Conservation (phyloP, 2,113 vertebrate species). For the Equus przewalskii region DNA sequence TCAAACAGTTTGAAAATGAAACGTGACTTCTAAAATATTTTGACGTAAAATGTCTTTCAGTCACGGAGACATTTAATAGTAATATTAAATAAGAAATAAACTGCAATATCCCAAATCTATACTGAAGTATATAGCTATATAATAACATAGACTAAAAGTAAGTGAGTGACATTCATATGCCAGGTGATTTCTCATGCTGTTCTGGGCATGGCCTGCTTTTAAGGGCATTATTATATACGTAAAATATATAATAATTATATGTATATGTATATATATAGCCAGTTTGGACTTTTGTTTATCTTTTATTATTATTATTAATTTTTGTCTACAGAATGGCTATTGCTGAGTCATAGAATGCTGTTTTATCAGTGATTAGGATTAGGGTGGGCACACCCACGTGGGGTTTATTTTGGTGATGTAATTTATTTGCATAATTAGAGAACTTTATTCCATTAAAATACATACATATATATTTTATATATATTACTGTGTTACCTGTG, state of each 20-base stretch:
- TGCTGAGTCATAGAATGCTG: background rate
- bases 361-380: background rate
- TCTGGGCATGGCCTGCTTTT: background rate
- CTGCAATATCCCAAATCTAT: background rate
- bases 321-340: background rate
- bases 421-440: constrained; percentile 17
- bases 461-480: background rate
- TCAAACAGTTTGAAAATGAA: constrained; percentile 28
- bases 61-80: constrained; percentile 18
- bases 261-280: background rate
- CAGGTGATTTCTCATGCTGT: background rate
- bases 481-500: background rate
- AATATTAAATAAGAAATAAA: constrained; percentile 44
- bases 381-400: background rate
- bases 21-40: constrained; percentile 25
- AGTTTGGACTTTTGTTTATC: background rate
- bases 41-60: background rate
- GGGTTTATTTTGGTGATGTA: background rate
- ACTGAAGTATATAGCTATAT: background rate
- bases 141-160: background rate
- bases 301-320: background rate
- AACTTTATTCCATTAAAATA: background rate
- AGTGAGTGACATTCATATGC: background rate
- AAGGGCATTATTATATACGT: background rate
- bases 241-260: background rate